Base-by-base conservation (phyloP, 2,113 vertebrate genomes). In the Peromyscus californicus region DNA sequence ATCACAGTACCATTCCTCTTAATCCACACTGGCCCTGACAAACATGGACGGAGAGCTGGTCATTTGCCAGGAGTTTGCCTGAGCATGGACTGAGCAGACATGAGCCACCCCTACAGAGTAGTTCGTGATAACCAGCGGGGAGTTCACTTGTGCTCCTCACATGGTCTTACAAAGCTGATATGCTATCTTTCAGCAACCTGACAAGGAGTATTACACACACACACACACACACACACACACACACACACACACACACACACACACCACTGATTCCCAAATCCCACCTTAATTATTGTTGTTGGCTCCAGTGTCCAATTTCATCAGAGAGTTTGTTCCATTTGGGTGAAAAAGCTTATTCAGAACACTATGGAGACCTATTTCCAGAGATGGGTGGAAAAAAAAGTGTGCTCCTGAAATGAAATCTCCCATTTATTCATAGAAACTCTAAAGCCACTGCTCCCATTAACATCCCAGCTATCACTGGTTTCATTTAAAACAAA, bases 211-310 rank as follows among this genome's bases (percentile, higher is more conserved):
- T 19, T 89, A 80, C 74, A 72, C 42, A 82, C 33, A 72, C 5
- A 72, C 48, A 42, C 51, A 59, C 84, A 72, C 89, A 45, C 5
- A 12, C 63, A 51, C 67, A 29, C 87, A 51, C 76, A 72, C 63
- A 79, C 19, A 33, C 76, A 51, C 76, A 79, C 42, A 79, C 29
- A 57, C 51, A 57, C 88, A 61, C 59, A 61, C 59, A 59, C 59
- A 61, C 59, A 61, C 11, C 61, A 57, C 76, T 42, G 91, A 96
- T 94, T 97, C 91, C 92, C 82, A 96, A 97, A 96, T 96, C 89
- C 93, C 96, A 95, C 85, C 97, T 96, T 98, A 97, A 97, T 97
- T 97, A 98, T 97, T 97, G 72, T 94, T 87, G 72, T 91, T 93
- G 92, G 94, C 94, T 86, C 69, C 91, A 94, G 95, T 95, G 89